A percentile compares a stretch with the other conserved stretches of the same genome.
phyloP scores from a whole-genome alignment of 2,797 vertebrate species.

The Periparus ater region DNA sequence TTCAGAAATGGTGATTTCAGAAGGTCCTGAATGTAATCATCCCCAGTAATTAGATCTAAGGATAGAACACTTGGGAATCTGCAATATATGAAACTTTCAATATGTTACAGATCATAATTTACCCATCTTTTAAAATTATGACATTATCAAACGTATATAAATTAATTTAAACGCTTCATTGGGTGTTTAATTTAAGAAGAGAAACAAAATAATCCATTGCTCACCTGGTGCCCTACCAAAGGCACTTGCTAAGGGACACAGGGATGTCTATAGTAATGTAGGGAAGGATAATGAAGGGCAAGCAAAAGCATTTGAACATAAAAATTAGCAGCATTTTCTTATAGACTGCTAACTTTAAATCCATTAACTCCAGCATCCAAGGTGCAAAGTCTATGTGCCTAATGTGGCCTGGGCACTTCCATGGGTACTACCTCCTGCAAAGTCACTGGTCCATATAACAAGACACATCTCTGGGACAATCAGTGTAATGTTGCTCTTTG shows the following conservation, averaged over 20 bases:
- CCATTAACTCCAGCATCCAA: background rate
- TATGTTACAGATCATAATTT: slow-evolving; percentile 9
- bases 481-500: background rate
- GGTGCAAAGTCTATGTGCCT: rapidly evolving
- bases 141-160: background rate
- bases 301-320: background rate
- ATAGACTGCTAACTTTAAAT: background rate
- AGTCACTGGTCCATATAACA: background rate
- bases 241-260: background rate
- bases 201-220: background rate
- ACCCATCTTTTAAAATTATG: background rate
- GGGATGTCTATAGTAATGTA: background rate
- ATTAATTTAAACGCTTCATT: background rate
- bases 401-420: background rate
- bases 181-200: background rate
- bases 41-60: slow-evolving; percentile 32
- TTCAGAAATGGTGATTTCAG: background rate
- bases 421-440: rapidly evolving
- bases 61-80: background rate
- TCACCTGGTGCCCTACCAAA: background rate
- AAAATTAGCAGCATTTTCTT: background rate
- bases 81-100: slow-evolving; percentile 23
- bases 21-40: slow-evolving; percentile 30
- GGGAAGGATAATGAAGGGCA: background rate
- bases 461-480: background rate